These are phyloP conservation scores for Sebastes cheni DNA, from an alignment of 2,797 vertebrate genomes.

Conservation along the genomic window DNA sequence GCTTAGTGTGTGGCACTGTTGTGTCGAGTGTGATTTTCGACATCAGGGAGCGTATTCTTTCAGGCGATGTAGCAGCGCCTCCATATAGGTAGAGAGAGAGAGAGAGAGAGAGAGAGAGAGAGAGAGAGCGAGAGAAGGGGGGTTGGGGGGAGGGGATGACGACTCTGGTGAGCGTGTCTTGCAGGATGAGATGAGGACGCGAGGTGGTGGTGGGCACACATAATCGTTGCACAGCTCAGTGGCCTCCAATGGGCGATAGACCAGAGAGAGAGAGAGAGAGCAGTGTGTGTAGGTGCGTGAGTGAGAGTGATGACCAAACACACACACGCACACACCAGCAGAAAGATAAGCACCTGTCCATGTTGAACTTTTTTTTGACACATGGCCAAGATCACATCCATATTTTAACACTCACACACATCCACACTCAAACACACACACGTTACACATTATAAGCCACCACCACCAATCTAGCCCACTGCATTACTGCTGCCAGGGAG, in stretches of 20 bases:
- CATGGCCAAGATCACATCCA: constrained; percentile 37
- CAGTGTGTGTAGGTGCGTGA: constrained; percentile 13
- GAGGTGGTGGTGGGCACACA: constrained; percentile 70
- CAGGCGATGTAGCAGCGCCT: constrained; percentile 34
- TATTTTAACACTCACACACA: constrained; percentile 12
- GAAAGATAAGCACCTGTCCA: constrained; percentile 62
- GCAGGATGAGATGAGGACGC: constrained; percentile 64
- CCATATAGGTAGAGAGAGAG: background rate
- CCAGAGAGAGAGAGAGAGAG: background rate
- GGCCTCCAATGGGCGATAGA: constrained; percentile 45
- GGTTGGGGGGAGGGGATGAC: background rate
- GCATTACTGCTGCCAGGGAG: constrained; percentile 35
- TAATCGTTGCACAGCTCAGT: constrained; percentile 54
- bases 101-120: background rate
- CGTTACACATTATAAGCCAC: background rate
- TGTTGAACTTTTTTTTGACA: constrained; percentile 31
- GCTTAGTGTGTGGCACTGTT: constrained; percentile 68
- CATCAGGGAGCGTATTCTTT: constrained; percentile 52
- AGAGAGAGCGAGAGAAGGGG: background rate
- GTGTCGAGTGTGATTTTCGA: constrained; percentile 63
- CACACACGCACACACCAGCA: background rate
- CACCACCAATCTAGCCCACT: background rate
- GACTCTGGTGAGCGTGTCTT: constrained; percentile 36
- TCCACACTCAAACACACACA: background rate
- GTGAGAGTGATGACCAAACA: background rate